These are phyloP conservation scores for Anisognathus igniventris DNA, from an alignment of 2,797 vertebrate genomes.

Conservation along the genomic window DNA sequence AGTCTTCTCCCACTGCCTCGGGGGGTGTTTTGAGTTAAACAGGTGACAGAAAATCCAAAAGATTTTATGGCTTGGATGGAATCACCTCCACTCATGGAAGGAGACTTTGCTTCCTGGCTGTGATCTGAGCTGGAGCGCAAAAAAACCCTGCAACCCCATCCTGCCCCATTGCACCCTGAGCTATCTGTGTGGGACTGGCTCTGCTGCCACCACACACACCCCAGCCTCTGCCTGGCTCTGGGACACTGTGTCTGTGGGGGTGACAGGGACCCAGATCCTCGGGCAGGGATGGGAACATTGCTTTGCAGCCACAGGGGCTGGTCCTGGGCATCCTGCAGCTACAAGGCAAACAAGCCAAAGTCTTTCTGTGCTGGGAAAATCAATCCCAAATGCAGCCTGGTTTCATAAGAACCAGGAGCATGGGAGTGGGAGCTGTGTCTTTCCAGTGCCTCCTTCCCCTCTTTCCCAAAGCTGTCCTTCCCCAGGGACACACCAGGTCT, in stretches of 20 bases:
- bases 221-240: not conserved
- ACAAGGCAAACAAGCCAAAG: not conserved
- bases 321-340: not conserved
- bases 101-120: not conserved
- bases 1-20: fast-evolving
- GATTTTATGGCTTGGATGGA: not conserved
- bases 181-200: not conserved
- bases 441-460: slow-evolving; percentile 7
- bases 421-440: not conserved
- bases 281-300: not conserved
- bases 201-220: not conserved
- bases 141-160: not conserved
- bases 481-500: slow-evolving; percentile 8
- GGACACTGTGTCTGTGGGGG: fast-evolving
- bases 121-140: not conserved
- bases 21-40: not conserved
- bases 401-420: not conserved
- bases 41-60: not conserved
- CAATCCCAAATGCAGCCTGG: not conserved
- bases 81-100: not conserved
- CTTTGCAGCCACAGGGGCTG: not conserved
- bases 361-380: not conserved
- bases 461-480: slow-evolving; percentile 18
- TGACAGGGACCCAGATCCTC: not conserved
- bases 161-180: fast-evolving